A percentile compares a stretch with the other conserved stretches of the same genome.
Evolutionary conservation across 2,113 vertebrate species (phyloP).

Genomic region (Neotoma lepida): DNA sequence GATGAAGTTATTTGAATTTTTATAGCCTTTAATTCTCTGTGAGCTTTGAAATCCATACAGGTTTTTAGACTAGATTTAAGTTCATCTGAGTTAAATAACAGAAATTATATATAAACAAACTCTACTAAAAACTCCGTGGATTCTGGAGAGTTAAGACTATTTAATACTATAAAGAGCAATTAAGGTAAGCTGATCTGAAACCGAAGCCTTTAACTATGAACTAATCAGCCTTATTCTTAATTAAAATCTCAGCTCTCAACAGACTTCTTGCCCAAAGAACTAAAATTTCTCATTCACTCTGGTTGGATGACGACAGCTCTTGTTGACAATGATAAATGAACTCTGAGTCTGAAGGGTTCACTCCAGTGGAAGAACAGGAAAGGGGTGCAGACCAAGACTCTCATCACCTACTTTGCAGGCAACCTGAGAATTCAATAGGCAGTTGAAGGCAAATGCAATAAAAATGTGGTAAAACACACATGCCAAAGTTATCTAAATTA

Average conservation of each 20-base stretch:
- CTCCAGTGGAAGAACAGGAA: constrained; percentile 52
- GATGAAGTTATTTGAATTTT: constrained; percentile 82
- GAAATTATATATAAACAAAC: constrained; percentile 79
- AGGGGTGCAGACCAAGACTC: constrained; percentile 26
- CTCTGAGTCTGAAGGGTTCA: constrained; percentile 30
- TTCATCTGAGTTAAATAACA: constrained; percentile 74
- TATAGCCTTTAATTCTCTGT: constrained; percentile 75
- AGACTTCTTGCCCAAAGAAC: constrained; percentile 61
- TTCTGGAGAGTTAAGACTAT: constrained; percentile 68
- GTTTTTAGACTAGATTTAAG: constrained; percentile 76
- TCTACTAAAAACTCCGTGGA: constrained; percentile 73
- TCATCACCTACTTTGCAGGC: constrained; percentile 39
- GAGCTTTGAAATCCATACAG: constrained; percentile 80
- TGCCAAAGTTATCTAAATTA: constrained; percentile 39
- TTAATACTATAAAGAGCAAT: constrained; percentile 63
- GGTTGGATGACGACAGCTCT: constrained; percentile 60
- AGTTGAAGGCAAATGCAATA: constrained; percentile 29
- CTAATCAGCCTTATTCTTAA: constrained; percentile 53
- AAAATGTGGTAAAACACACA: constrained; percentile 43
- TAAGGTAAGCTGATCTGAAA: constrained; percentile 61
- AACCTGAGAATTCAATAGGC: constrained; percentile 64
- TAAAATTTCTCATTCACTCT: constrained; percentile 63
- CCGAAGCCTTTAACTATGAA: constrained; percentile 63
- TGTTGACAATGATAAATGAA: constrained; percentile 61
- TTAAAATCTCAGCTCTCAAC: constrained; percentile 66